A percentile compares a stretch with the other conserved stretches of the same genome.
phyloP scores from a whole-genome alignment of 2,113 vertebrate genomes.

The Porphyrio hochstetteri region DNA sequence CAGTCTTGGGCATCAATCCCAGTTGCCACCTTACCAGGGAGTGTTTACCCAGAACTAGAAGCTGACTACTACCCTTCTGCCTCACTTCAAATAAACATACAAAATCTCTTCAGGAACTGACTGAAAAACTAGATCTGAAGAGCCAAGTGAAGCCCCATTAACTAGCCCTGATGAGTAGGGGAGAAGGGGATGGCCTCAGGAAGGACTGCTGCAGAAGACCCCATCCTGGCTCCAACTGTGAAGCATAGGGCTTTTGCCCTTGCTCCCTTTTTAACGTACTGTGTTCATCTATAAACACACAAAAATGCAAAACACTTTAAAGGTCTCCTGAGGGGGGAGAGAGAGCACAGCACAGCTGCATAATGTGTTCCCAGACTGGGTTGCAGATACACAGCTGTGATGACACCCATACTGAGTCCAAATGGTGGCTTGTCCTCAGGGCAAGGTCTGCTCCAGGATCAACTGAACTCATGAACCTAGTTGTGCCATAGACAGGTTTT shows the following conservation, averaged over 20 bases:
- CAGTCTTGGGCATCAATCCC: neutral
- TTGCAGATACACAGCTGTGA: neutral
- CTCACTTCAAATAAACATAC: neutral
- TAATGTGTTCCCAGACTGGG: neutral
- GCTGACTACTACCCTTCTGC: neutral
- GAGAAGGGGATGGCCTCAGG: neutral
- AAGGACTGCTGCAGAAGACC: neutral
- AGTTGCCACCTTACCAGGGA: neutral
- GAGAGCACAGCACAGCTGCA: neutral
- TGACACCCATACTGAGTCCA: neutral
- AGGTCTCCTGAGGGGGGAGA: neutral
- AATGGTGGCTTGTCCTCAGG: neutral
- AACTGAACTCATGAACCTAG: accelerated
- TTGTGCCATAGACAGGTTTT: neutral
- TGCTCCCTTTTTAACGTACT: neutral
- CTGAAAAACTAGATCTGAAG: neutral
- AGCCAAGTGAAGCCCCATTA: neutral
- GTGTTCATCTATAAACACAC: neutral
- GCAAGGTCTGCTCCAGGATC: neutral
- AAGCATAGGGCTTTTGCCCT: neutral
- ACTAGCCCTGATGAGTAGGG: neutral
- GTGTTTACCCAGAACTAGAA: neutral
- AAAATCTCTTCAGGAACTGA: neutral
- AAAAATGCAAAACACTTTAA: neutral
- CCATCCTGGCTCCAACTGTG: neutral